Conservation (phyloP, 2,888 invertebrate species). For the Drosophila vallismaia region DNA sequence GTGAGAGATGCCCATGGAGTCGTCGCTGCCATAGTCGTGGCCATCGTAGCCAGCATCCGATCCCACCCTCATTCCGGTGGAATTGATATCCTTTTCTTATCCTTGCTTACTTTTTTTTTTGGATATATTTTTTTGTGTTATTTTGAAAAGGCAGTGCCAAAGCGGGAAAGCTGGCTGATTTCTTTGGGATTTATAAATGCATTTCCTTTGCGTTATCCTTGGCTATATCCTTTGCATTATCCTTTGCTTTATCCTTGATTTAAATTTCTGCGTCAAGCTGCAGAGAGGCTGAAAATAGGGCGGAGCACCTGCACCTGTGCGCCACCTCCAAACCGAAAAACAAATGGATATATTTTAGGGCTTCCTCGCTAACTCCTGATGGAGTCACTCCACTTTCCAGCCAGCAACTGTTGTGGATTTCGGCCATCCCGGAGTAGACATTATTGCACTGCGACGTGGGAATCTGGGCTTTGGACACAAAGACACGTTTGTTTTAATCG, state of each 20-base stretch:
- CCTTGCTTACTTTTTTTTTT: conserved; percentile 9
- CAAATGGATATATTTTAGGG: conserved; percentile 2
- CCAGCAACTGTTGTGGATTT: conserved; percentile 1
- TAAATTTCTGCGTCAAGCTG: conserved; percentile 30
- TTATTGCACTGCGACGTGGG: conserved; percentile 34
- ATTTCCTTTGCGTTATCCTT: neutral
- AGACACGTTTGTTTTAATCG: conserved; percentile 50
- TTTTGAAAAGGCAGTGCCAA: neutral
- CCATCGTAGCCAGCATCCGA: conserved; percentile 70
- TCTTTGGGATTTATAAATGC: neutral
- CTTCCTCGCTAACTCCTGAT: neutral
- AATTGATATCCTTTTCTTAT: conserved; percentile 18
- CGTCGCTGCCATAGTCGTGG: conserved; percentile 64
- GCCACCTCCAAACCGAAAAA: neutral
- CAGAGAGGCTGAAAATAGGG: conserved; percentile 56
- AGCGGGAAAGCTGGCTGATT: conserved; percentile 1
- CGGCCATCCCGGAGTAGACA: conserved; percentile 13
- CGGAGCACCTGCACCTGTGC: conserved; percentile 50
- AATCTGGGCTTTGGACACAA: conserved; percentile 22
- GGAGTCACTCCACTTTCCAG: neutral
- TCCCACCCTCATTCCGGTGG: conserved; percentile 37
- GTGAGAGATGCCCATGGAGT: conserved; percentile 67
- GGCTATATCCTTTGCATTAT: neutral
- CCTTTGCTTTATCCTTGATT: conserved; percentile 1
- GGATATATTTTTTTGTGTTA: neutral